Evolutionary conservation across 1,140 invertebrate species (phyloP).

Genomic region (Neodiprion virginianus): DNA sequence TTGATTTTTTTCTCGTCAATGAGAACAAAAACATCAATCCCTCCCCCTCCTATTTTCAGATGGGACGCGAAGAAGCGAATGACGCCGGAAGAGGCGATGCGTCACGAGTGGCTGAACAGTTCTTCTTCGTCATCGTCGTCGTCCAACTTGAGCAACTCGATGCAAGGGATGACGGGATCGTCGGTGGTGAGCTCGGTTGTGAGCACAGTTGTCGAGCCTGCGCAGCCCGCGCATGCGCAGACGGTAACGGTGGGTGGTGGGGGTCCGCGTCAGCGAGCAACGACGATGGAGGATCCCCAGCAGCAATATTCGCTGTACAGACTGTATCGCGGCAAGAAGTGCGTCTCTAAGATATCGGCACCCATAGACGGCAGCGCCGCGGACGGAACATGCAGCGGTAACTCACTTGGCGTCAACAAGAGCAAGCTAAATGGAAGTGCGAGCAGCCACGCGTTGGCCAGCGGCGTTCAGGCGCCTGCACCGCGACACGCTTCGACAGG

Average conservation of each 20-base stretch:
- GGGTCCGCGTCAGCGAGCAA: constrained; percentile 41
- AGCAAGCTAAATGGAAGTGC: constrained; percentile 58
- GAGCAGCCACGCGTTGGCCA: constrained; percentile 55
- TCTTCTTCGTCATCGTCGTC: constrained; percentile 33
- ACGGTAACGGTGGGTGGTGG: constrained; percentile 42
- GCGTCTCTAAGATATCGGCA: constrained; percentile 48
- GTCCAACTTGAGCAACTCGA: constrained; percentile 44
- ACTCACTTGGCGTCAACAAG: constrained; percentile 45
- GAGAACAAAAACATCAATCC: too few species aligned
- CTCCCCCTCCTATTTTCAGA: constrained; percentile 56
- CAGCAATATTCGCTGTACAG: constrained; percentile 54
- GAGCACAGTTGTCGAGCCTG: constrained; percentile 40
- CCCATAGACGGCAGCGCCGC: constrained; percentile 38
- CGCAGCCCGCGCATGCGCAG: constrained; percentile 46
- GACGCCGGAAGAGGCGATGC: constrained; percentile 87
- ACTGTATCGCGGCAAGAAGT: constrained; percentile 53
- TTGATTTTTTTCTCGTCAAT: background rate
- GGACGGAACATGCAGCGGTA: constrained; percentile 12
- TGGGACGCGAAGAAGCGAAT: constrained; percentile 95
- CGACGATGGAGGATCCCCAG: constrained; percentile 51
- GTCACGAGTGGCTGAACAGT: constrained; percentile 75
- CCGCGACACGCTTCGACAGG: constrained; percentile 59
- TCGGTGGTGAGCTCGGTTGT: constrained; percentile 39
- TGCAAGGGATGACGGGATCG: constrained; percentile 44
- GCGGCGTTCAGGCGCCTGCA: constrained; percentile 48